phyloP scores from a whole-genome alignment of 2,888 invertebrate genomes.

The Holacanthella duospinosa region DNA sequence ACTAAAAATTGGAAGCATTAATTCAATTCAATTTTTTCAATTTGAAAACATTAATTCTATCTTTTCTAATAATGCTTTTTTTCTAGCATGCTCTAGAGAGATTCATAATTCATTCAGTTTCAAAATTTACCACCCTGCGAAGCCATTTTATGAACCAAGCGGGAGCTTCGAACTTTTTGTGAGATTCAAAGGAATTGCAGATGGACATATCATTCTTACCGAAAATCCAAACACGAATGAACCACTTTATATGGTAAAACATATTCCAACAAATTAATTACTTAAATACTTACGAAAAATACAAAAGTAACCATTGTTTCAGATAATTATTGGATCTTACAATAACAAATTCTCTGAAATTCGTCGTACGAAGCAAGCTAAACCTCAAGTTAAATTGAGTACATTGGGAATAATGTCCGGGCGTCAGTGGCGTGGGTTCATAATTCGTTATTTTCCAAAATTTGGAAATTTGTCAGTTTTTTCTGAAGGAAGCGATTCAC shows the following conservation, averaged over 20 bases:
- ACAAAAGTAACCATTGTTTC: background rate
- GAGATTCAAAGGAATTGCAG: constrained; percentile 26
- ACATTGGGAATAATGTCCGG: constrained; percentile 30
- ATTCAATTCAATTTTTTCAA: too few species aligned
- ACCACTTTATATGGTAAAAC: constrained; percentile 21
- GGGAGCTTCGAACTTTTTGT: constrained; percentile 24
- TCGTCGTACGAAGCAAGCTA: constrained; percentile 15
- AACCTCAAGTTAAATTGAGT: constrained; percentile 17
- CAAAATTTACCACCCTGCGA: constrained; percentile 16
- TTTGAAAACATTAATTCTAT: background rate
- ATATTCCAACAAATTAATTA: background rate
- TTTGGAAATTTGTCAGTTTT: constrained; percentile 19
- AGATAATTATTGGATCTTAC: constrained; percentile 31
- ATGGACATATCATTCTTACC: constrained; percentile 24
- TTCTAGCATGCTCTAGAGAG: constrained; percentile 27
- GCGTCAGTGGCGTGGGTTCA: constrained; percentile 27
- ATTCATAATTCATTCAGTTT: constrained; percentile 16
- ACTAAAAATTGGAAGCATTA: too few species aligned
- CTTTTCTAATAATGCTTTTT: too few species aligned
- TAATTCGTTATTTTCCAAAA: constrained; percentile 23
- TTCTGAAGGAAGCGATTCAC: constrained; percentile 25
- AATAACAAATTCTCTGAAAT: constrained; percentile 31
- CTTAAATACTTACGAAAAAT: background rate
- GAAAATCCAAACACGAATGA: constrained; percentile 14
- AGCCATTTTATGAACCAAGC: constrained; percentile 13